Percentiles rank a stretch among this genome's conserved stretches.
phyloP scores from a whole-genome alignment of 1,140 invertebrate species.

The Asobara japonica region DNA sequence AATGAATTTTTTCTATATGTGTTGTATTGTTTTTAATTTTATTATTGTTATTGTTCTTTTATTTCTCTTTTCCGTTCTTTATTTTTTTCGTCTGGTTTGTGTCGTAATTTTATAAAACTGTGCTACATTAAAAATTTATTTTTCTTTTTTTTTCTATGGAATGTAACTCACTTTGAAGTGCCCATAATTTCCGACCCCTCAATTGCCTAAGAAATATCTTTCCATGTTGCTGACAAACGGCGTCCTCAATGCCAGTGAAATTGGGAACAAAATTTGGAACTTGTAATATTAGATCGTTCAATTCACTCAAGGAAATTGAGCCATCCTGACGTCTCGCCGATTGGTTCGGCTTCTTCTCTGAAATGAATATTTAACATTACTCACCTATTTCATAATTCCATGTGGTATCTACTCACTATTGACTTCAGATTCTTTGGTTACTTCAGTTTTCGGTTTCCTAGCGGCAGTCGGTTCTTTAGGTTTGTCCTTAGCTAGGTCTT shows the following conservation, averaged over 20 bases:
- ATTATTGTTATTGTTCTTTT: neutral
- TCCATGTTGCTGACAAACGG: slow-evolving; percentile 73
- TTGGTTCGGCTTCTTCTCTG: slow-evolving; percentile 45
- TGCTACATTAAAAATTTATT: too few species aligned
- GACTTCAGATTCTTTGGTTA: neutral
- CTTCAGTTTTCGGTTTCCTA: neutral
- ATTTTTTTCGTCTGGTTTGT: too few species aligned
- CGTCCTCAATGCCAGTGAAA: slow-evolving; percentile 71
- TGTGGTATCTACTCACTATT: slow-evolving; percentile 22
- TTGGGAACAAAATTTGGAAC: slow-evolving; percentile 75
- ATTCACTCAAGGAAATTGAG: slow-evolving; percentile 51
- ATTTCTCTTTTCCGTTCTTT: too few species aligned
- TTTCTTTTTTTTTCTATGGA: neutral
- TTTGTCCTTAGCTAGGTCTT: neutral
- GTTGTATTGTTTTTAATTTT: neutral
- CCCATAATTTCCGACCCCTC: slow-evolving; percentile 74
- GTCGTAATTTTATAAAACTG: too few species aligned
- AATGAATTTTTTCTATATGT: neutral
- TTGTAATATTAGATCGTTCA: slow-evolving; percentile 64
- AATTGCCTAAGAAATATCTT: slow-evolving; percentile 74
- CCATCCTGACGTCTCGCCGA: slow-evolving; percentile 43
- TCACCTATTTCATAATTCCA: neutral
- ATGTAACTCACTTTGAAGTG: slow-evolving; percentile 73
- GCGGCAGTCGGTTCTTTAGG: neutral
- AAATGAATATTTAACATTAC: slow-evolving; percentile 35